A percentile compares a stretch with the other conserved stretches of the same genome.
phyloP scores from a whole-genome alignment of 1,140 invertebrate species.

The Melanaphis sacchari region DNA sequence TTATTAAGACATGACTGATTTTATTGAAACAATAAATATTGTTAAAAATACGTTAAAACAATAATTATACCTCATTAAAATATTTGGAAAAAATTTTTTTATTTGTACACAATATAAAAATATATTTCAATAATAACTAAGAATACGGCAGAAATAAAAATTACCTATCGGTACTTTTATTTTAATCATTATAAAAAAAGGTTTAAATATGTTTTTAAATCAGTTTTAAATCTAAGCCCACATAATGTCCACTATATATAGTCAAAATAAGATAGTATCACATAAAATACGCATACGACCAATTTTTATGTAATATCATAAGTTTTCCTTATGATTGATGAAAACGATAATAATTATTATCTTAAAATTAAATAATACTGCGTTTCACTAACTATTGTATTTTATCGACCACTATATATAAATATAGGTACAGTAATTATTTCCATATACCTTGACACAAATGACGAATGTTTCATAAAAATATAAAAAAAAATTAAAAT shows the following conservation, averaged over 20 bases:
- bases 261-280: neutral
- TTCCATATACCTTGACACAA: neutral
- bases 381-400: neutral
- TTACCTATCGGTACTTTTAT: conserved; percentile 16
- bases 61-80: conserved; percentile 17
- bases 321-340: neutral
- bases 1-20: neutral
- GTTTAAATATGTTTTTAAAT: neutral
- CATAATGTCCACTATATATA: neutral
- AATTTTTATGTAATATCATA: neutral
- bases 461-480: conserved; percentile 13
- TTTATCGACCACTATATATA: neutral
- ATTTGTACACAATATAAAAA: neutral
- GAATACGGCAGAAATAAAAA: neutral
- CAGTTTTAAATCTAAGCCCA: neutral
- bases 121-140: neutral
- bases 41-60: neutral
- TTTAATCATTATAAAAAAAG: neutral
- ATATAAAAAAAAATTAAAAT: neutral
- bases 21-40: neutral
- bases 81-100: neutral
- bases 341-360: conserved; percentile 8
- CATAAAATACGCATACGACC: neutral
- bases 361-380: neutral
- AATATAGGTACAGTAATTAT: neutral